Conservation (phyloP, 2,113 vertebrate genomes). For the Ictidomys tridecemlineatus region DNA sequence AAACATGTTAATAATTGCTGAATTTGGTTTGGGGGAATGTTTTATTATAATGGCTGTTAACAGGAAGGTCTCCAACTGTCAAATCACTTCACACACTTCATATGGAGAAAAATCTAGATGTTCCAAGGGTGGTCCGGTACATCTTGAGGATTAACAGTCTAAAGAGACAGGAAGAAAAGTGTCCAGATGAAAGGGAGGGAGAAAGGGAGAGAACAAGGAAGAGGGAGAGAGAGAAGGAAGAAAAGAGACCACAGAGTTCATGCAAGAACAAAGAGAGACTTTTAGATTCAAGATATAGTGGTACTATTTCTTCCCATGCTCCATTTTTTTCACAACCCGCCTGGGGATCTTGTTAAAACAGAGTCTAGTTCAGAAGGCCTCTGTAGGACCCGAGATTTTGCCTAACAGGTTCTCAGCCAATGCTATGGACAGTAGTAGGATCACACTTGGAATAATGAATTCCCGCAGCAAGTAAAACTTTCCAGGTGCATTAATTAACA, state of each 20-base stretch:
- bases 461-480: background rate
- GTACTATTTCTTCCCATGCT: background rate
- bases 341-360: background rate
- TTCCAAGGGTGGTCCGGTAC: slow-evolving; percentile 8
- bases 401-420: background rate
- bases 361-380: too few species aligned
- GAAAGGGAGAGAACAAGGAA: background rate
- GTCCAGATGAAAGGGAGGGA: background rate
- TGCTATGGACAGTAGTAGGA: too few species aligned
- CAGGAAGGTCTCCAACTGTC: slow-evolving; percentile 79
- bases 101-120: slow-evolving; percentile 56
- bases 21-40: slow-evolving; percentile 80
- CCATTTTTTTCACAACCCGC: background rate
- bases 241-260: background rate
- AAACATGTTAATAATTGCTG: slow-evolving; percentile 83
- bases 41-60: slow-evolving; percentile 75
- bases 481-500: background rate
- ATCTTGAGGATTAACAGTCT: background rate
- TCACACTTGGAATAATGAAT: background rate
- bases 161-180: slow-evolving; percentile 45
- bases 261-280: slow-evolving; percentile 11
- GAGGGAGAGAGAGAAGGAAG: background rate
- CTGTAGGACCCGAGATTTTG: background rate
- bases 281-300: background rate
- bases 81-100: slow-evolving; percentile 45